Percentiles rank a stretch among this genome's conserved stretches.
These are phyloP conservation scores for Laspeyria flexula DNA, from an alignment of 2,888 invertebrate genomes.

Conservation along the genomic window DNA sequence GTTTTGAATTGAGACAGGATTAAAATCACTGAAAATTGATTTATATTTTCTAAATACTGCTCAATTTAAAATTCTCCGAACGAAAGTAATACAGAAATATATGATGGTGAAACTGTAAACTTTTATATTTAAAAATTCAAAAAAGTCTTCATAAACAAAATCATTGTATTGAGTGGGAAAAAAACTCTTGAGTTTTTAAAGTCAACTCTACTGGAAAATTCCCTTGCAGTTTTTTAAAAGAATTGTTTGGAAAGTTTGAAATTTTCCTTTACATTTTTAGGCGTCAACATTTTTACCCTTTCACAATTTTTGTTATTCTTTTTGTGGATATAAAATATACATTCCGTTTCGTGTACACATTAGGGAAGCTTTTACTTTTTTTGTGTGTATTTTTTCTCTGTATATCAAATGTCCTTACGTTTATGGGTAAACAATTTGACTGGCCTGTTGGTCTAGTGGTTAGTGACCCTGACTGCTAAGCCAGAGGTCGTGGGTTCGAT, in stretches of 20 bases:
- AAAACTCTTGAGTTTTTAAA: slow-evolving; percentile 20
- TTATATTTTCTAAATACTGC: too few relatives aligned
- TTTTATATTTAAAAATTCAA: neutral
- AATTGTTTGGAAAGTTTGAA: slow-evolving; percentile 31
- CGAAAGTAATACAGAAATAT: too few relatives aligned
- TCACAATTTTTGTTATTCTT: slow-evolving; percentile 8
- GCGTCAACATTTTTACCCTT: slow-evolving; percentile 24
- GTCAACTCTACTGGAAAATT: slow-evolving; percentile 17
- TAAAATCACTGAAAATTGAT: too few relatives aligned
- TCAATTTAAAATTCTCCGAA: too few relatives aligned
- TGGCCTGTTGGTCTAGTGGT: too few relatives aligned
- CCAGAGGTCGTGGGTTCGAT: too few relatives aligned
- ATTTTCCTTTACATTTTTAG: slow-evolving; percentile 21
- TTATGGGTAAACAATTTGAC: neutral
- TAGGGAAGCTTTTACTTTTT: neutral
- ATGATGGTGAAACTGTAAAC: too few relatives aligned
- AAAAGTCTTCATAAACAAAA: slow-evolving; percentile 13
- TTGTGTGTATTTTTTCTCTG: neutral
- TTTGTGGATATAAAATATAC: slow-evolving; percentile 1
- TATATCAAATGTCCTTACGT: neutral
- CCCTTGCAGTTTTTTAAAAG: slow-evolving; percentile 15
- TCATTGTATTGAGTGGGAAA: slow-evolving; percentile 24
- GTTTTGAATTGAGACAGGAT: too few relatives aligned
- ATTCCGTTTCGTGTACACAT: neutral
- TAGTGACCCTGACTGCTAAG: too few relatives aligned